phyloP scores from a whole-genome alignment of 2,797 vertebrate genomes.

The Catostomus latipinnis region DNA sequence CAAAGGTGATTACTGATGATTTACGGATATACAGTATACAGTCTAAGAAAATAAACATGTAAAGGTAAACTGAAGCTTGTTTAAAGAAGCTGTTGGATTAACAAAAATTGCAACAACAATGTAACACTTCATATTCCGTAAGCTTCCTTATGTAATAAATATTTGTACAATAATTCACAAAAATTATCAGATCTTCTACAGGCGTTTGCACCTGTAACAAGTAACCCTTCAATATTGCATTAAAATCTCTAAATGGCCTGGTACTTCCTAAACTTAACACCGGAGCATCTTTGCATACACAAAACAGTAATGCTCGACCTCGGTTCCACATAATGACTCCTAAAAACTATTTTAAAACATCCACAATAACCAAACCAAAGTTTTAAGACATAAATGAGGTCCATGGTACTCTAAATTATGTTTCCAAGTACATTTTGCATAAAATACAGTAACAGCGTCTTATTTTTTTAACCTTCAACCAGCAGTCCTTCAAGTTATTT shows the following conservation, averaged over 20 bases:
- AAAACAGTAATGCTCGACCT: conserved; percentile 17
- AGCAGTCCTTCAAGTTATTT: conserved; percentile 31
- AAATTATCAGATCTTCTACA: not conserved
- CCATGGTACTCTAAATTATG: not conserved
- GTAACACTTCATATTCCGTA: conserved; percentile 32
- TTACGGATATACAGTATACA: conserved; percentile 52
- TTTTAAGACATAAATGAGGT: not conserved
- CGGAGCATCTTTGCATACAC: conserved; percentile 21
- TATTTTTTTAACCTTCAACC: not conserved
- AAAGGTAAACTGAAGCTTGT: conserved; percentile 35
- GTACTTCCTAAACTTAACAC: conserved; percentile 30
- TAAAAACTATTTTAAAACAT: not conserved
- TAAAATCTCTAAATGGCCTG: conserved; percentile 23
- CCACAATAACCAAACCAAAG: not conserved
- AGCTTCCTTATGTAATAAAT: conserved; percentile 57
- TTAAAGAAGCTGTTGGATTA: conserved; percentile 43
- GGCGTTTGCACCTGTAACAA: conserved; percentile 17
- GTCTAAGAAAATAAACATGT: conserved; percentile 34
- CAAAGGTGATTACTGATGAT: not conserved
- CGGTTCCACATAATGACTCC: not conserved
- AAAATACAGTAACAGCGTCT: conserved; percentile 19
- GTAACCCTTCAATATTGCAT: conserved; percentile 35
- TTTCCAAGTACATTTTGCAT: not conserved
- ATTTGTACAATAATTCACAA: conserved; percentile 64
- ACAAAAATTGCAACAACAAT: conserved; percentile 37